Base-by-base conservation (phyloP, 2,797 vertebrate species). In the Eulemur coronatus region DNA sequence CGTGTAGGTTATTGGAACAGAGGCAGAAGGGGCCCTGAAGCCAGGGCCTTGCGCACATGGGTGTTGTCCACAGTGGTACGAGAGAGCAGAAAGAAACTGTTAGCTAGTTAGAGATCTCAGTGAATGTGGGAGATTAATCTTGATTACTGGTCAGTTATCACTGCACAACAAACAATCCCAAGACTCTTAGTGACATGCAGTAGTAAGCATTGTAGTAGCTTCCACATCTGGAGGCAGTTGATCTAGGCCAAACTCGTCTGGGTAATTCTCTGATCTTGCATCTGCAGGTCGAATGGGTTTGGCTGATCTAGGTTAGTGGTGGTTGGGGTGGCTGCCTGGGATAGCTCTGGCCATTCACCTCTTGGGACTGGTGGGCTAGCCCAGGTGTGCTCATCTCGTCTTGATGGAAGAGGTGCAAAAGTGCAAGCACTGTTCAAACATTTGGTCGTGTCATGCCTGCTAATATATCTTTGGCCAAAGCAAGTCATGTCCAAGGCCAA, bases 381-480 rank as follows among this genome's bases (percentile, higher is more conserved):
- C 30, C n/a, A 79, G 55, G 4, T 14, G 10, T 63, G 13, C 46
- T 79, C 28, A 82, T 86, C 38, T 52, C 48, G 50, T 46, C 11
- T n/a, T 30, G 30, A 75, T 61, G 33, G 30, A 35, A 88, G 17
- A 95, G 26, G 12, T 75, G 2, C 48, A 84, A 41, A 69, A 87
- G 28, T 67, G 35, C 4, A 89, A 86, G 55, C 30, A 78, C 11
- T 75, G 86, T 81, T 69, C 59, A 78, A 84, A 84, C 0, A 10
- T 55, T 84, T 95, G 13, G 11, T 43, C 20, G 5, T 41, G 28
- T n/a, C 13, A 12, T 38, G 2, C 48, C 41, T 35, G 17, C 26
- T 93, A 73, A 55, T 13, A 84, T 84, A 87, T 91, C 30, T 92
- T 93, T 95, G 93, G 55, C 30, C 26, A 78, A 86, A 87, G 75